These are phyloP conservation scores for Neoascia interrupta DNA, from an alignment of 2,888 invertebrate species.

Conservation along the genomic window DNA sequence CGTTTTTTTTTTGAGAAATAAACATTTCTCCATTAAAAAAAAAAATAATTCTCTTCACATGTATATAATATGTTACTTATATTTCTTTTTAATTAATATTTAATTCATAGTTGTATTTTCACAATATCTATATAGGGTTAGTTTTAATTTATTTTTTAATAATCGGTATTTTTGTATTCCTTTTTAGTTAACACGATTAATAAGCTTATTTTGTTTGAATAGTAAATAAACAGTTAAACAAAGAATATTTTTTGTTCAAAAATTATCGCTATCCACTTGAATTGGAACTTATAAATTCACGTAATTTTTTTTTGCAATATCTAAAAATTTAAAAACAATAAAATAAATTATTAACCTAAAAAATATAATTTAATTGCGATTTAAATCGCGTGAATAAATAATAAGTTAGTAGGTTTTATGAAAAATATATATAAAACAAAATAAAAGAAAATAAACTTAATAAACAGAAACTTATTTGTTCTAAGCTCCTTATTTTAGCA, in stretches of 20 bases:
- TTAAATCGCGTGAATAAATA: slow-evolving; percentile 53
- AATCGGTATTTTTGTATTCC: slow-evolving; percentile 38
- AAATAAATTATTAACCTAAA: slow-evolving; percentile 63
- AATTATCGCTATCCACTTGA: slow-evolving; percentile 21
- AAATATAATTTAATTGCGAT: slow-evolving; percentile 37
- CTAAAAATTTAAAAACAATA: slow-evolving; percentile 28
- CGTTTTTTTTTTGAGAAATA: too few relatives aligned
- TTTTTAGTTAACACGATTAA: slow-evolving; percentile 40
- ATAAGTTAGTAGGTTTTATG: slow-evolving; percentile 53
- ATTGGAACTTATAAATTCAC: slow-evolving; percentile 34
- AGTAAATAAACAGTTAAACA: slow-evolving; percentile 11
- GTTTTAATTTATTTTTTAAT: slow-evolving; percentile 44
- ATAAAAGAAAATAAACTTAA: slow-evolving; percentile 38
- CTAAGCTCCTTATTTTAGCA: background rate
- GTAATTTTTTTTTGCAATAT: slow-evolving; percentile 4
- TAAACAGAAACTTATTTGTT: background rate
- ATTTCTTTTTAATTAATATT: slow-evolving; percentile 50
- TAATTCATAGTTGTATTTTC: slow-evolving; percentile 54
- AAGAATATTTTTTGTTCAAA: slow-evolving; percentile 27
- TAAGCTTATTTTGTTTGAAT: slow-evolving; percentile 9
- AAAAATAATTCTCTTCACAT: slow-evolving; percentile 33
- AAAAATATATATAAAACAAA: slow-evolving; percentile 23
- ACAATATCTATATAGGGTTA: slow-evolving; percentile 62
- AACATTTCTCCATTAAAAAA: too few relatives aligned
- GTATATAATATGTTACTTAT: slow-evolving; percentile 17